Evolutionary conservation across 2,797 vertebrate species (phyloP), one percentile per base, ranked within the genome.

Genomic region (Megaceryle alcyon): DNA sequence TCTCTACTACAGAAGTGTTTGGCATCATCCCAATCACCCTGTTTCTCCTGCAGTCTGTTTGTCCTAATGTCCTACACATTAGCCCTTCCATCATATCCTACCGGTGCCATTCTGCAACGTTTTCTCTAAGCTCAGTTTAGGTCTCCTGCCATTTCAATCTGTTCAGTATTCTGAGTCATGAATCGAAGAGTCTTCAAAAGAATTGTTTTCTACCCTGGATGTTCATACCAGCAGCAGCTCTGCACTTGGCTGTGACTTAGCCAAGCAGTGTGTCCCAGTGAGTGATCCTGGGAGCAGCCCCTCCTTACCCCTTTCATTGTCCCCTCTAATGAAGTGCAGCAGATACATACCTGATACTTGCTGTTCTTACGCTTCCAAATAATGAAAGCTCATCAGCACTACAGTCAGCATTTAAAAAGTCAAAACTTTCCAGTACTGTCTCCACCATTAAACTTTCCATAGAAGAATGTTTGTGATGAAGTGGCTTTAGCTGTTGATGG

Each of bases 381-480:
- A 98, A 97, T 5, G 99, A 98, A 80, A 98, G 75, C 57, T 99
- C 98, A 2, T 98, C 98, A 2, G 97, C 96, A 3, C 95, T 98
- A 29, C 99, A 98, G 96, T 99, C 98, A 2, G 98, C 64, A 0
- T 98, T 99, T 90, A 99, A 96, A 92, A 99, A 99, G 97, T 99
- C 98, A 68, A 99, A 99, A 93, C 99, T 99, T 91, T 98, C 98
- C 92, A 99, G 97, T 59, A 99, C 98, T 54, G 98, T 99, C 91
- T 99, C 99, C 37, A 99, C 98, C 86, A 98, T 98, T 68, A 99
- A 98, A 48, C 98, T 99, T 88, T 99, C 99, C 68, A 98, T 94
- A 2, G 98, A 99, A 10, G 98, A 96, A 0, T 98, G 97, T 72
- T 97, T 98, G 72, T 88, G 86, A 57, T 31, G 56, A 19, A 86